These are phyloP conservation scores for Tragopan temminckii DNA, from an alignment of 2,797 vertebrate species.

Conservation along the genomic window DNA sequence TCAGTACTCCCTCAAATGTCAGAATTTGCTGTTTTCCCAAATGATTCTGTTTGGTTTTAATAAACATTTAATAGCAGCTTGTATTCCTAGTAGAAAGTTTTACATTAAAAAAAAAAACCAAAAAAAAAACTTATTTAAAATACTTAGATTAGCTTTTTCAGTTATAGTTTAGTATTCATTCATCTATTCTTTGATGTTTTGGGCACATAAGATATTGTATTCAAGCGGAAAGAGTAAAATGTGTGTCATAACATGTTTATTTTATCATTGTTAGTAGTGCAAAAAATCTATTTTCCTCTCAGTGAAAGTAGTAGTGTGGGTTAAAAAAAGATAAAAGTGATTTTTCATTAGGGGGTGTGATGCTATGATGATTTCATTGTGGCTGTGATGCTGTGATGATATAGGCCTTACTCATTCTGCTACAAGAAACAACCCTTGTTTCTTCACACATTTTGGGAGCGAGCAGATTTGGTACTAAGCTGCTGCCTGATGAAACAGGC, in stretches of 20 bases:
- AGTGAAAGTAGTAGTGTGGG: neutral
- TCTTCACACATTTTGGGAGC: rapidly evolving
- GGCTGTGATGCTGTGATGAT: neutral
- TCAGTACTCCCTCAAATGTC: neutral
- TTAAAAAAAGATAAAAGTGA: neutral
- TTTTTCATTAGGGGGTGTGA: neutral
- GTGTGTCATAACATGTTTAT: rapidly evolving
- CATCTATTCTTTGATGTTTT: neutral
- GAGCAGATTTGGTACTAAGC: neutral
- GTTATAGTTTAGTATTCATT: rapidly evolving
- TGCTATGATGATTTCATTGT: neutral
- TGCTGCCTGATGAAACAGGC: rapidly evolving
- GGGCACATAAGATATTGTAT: neutral
- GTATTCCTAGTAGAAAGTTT: neutral
- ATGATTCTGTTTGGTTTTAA: neutral
- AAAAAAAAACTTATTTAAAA: neutral
- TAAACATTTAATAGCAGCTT: neutral
- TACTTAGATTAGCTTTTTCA: neutral
- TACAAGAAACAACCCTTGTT: neutral
- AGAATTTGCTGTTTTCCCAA: neutral
- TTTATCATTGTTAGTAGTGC: neutral
- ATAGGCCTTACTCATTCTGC: neutral
- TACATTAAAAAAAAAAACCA: neutral
- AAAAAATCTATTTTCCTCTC: neutral
- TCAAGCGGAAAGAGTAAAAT: neutral